Percentiles rank a stretch among this genome's conserved stretches.
phyloP scores from a whole-genome alignment of 2,113 vertebrate genomes.

The Ursus arctos region DNA sequence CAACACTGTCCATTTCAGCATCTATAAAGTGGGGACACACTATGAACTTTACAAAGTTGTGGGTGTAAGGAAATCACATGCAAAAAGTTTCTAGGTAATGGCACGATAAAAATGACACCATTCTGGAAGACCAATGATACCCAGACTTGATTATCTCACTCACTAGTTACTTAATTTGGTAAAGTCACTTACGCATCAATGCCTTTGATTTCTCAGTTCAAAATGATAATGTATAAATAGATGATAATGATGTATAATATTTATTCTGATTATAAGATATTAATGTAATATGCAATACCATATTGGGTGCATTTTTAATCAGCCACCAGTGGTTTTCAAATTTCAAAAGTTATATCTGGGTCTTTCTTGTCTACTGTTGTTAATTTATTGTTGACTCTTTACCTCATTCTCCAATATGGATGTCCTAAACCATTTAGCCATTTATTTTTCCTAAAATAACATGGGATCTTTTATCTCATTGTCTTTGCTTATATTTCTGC shows the following conservation, averaged over 20 bases:
- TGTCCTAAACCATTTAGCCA: neutral
- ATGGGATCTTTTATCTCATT: neutral
- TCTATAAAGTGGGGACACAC: neutral
- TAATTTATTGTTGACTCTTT: neutral
- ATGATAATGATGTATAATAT: neutral
- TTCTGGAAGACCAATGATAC: neutral
- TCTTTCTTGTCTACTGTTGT: neutral
- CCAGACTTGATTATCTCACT: neutral
- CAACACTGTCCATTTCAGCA: neutral
- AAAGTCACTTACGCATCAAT: neutral
- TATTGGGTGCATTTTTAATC: neutral
- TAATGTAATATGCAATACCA: neutral
- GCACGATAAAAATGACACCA: neutral
- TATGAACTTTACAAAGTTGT: neutral
- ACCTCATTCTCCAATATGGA: neutral
- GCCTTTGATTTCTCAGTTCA: neutral
- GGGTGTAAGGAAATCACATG: neutral
- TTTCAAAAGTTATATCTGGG: neutral
- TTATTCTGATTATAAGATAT: neutral
- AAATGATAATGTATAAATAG: neutral
- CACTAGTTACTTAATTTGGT: neutral
- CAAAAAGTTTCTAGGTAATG: neutral
- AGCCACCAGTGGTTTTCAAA: neutral
- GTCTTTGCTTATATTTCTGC: neutral
- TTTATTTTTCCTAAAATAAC: neutral